Evolutionary conservation across 2,888 invertebrate species (phyloP).

Genomic region (Temnothorax rugatulus): DNA sequence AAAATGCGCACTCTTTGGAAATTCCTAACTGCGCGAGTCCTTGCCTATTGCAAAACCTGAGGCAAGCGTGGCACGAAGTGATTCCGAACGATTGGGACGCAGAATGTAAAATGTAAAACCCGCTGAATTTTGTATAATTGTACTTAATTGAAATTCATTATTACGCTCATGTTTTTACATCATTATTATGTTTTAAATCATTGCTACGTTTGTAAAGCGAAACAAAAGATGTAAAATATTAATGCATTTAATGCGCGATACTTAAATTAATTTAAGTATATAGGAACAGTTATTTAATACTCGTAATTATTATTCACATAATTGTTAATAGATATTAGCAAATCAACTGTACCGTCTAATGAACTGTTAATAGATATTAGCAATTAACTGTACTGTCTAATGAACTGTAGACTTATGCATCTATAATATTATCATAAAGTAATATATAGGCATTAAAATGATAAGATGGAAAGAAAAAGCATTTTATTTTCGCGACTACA

Average conservation of each 20-base stretch:
- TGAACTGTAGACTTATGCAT: background rate
- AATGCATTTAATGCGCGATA: background rate
- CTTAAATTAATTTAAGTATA: background rate
- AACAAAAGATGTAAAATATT: background rate
- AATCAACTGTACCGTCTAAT: no score
- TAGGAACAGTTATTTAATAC: background rate
- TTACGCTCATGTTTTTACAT: background rate
- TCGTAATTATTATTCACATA: constrained; percentile 5
- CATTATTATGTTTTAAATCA: background rate
- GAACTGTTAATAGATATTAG: background rate
- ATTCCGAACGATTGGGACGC: constrained; percentile 90
- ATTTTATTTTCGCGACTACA: background rate
- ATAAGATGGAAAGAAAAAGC: background rate
- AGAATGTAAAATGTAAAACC: constrained; percentile 87
- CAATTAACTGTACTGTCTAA: background rate
- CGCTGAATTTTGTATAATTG: background rate
- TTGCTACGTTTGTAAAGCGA: background rate
- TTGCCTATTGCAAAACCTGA: constrained; percentile 89
- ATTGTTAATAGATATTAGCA: background rate
- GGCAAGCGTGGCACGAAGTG: constrained; percentile 87
- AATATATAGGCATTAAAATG: background rate
- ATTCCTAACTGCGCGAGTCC: constrained; percentile 90
- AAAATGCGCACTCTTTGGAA: constrained; percentile 88
- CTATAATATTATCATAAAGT: background rate
- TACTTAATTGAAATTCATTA: background rate